A percentile compares a stretch with the other conserved stretches of the same genome.
These are phyloP conservation scores for Polyodon spathula DNA, from an alignment of 2,113 vertebrate genomes.

Conservation along the genomic window DNA sequence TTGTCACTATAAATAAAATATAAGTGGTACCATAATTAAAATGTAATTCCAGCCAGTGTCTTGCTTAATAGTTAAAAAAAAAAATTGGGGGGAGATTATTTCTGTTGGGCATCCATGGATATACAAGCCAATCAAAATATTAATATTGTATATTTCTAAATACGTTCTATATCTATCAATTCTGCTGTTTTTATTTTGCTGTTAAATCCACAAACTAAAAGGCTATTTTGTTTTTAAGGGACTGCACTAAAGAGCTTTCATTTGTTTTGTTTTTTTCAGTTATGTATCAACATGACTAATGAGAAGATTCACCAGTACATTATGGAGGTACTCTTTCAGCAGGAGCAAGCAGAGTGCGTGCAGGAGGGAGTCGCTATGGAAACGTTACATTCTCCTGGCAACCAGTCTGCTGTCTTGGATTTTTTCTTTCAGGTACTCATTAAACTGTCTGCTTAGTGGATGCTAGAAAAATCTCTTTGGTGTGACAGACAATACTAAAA, in stretches of 20 bases:
- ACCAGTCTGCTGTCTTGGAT: constrained; percentile 72
- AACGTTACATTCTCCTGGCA: constrained; percentile 63
- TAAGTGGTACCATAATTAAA: too few relatives aligned
- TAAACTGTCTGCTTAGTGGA: constrained; percentile 8
- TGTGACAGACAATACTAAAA: not conserved
- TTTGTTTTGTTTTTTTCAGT: constrained; percentile 46
- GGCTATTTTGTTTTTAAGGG: too few relatives aligned
- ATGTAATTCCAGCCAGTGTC: too few relatives aligned
- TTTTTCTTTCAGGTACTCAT: constrained; percentile 87
- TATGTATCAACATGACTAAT: constrained; percentile 94
- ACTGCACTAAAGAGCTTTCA: constrained; percentile 2
- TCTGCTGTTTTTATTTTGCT: too few relatives aligned
- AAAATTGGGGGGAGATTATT: too few relatives aligned
- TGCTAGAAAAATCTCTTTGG: not conserved
- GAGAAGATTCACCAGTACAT: constrained; percentile 82
- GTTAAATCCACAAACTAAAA: too few relatives aligned
- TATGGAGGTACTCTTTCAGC: constrained; percentile 81
- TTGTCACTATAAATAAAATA: too few relatives aligned
- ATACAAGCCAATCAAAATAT: too few relatives aligned
- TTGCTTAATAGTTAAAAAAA: too few relatives aligned
- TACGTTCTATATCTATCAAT: not conserved
- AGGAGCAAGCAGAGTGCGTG: constrained; percentile 82
- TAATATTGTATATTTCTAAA: too few relatives aligned
- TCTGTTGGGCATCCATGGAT: too few relatives aligned
- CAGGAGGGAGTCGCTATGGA: constrained; percentile 87